Percentiles rank a stretch among this genome's conserved stretches.
These are phyloP conservation scores for Penaeus chinensis DNA, from an alignment of 1,140 invertebrate species.

Conservation along the genomic window DNA sequence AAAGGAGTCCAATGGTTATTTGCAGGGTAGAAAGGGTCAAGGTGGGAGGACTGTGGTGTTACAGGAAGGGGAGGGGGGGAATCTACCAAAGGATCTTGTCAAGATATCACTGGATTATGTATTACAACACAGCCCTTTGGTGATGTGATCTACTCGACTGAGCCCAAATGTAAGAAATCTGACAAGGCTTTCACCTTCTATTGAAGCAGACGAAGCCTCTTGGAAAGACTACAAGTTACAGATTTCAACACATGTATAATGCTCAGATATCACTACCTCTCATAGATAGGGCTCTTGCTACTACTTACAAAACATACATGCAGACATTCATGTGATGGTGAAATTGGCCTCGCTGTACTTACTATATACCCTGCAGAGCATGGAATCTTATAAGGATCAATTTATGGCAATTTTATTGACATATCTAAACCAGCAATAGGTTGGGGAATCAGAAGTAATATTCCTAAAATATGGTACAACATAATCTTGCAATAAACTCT, in stretches of 20 bases:
- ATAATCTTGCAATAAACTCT: conserved; percentile 56
- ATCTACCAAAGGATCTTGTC: conserved; percentile 35
- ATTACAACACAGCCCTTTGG: conserved; percentile 35
- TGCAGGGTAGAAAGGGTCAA: background rate
- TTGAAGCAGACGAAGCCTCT: conserved; percentile 49
- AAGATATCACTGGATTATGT: conserved; percentile 8
- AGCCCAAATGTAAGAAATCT: conserved; percentile 26
- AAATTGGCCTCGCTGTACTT: conserved; percentile 31
- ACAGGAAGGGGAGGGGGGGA: conserved; percentile 20
- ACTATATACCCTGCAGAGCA: conserved; percentile 30
- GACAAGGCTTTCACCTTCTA: conserved; percentile 5
- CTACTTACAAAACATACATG: conserved; percentile 42
- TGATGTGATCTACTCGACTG: conserved; percentile 14
- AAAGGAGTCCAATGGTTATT: no score
- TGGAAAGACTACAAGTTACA: conserved; percentile 29
- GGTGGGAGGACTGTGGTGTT: background rate
- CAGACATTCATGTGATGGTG: conserved; percentile 48
- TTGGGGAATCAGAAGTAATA: conserved; percentile 34
- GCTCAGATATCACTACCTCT: conserved; percentile 47
- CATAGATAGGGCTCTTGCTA: conserved; percentile 37
- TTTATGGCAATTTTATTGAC: conserved; percentile 34
- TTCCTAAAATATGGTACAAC: conserved; percentile 52
- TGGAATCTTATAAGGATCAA: background rate
- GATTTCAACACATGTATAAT: conserved; percentile 34
- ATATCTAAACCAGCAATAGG: conserved; percentile 40